Conservation (phyloP, 2,888 invertebrate species). For the Hemicrepidius hirtus region DNA sequence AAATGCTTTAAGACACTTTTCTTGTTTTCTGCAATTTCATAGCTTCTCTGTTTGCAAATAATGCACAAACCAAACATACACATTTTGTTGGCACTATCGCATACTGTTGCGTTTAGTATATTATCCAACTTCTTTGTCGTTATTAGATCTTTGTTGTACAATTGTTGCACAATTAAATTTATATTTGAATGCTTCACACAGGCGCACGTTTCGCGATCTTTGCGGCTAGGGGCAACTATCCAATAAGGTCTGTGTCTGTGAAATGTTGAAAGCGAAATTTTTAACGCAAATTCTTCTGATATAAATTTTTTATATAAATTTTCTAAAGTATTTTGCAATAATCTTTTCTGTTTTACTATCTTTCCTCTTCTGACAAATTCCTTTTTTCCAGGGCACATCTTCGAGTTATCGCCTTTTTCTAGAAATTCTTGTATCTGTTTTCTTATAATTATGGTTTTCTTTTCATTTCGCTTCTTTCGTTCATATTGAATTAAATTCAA, state of each 20-base stretch:
- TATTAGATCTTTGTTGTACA: neutral
- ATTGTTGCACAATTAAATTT: neutral
- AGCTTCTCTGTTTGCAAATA: neutral
- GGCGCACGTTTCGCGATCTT: neutral
- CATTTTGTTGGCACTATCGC: neutral
- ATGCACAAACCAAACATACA: neutral
- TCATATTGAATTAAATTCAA: neutral
- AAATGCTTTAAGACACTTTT: neutral
- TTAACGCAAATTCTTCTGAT: neutral
- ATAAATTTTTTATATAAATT: neutral
- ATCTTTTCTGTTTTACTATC: neutral
- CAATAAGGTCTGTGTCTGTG: neutral
- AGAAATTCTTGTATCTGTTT: neutral
- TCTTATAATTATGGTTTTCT: neutral
- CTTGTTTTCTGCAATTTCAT: neutral
- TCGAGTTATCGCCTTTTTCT: neutral
- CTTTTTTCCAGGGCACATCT: conserved; percentile 7
- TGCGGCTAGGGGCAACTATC: neutral
- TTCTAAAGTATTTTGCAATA: too few species aligned
- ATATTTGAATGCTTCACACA: conserved; percentile 2
- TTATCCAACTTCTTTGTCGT: neutral
- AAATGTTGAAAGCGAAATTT: neutral
- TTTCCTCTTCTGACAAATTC: neutral
- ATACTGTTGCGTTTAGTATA: neutral
- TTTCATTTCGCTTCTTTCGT: neutral